phyloP scores from a whole-genome alignment of 2,888 invertebrate species.

The Drosophila pseudotakahashii region DNA sequence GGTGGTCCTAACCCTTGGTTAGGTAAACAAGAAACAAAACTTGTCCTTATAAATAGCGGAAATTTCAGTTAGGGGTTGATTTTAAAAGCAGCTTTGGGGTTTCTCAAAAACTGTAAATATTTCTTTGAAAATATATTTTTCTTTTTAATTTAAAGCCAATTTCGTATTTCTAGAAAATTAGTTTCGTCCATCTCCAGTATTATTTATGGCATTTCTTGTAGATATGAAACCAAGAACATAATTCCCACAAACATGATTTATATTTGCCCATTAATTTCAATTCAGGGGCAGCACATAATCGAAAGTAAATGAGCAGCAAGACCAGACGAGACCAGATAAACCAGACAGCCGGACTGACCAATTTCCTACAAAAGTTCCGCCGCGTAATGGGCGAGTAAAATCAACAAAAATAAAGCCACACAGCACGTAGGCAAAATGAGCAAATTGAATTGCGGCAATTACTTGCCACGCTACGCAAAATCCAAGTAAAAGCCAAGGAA shows the following conservation, averaged over 20 bases:
- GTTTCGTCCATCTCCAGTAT: background rate
- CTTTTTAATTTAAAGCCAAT: too few relatives aligned
- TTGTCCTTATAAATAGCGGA: too few relatives aligned
- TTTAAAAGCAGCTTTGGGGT: too few relatives aligned
- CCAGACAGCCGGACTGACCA: slow-evolving; percentile 5
- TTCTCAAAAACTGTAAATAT: too few relatives aligned
- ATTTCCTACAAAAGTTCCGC: slow-evolving; percentile 17
- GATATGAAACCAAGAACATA: background rate
- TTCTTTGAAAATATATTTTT: too few relatives aligned
- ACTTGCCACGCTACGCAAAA: slow-evolving; percentile 79
- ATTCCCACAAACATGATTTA: slow-evolving; percentile 16
- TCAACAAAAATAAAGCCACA: slow-evolving; percentile 62
- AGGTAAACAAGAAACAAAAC: background rate
- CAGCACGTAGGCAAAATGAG: slow-evolving; percentile 71
- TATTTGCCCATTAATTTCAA: slow-evolving; percentile 26
- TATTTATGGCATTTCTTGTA: background rate
- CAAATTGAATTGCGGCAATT: slow-evolving; percentile 80
- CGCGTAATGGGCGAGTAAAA: slow-evolving; percentile 26
- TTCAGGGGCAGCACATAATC: slow-evolving; percentile 31
- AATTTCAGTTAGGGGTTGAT: too few relatives aligned
- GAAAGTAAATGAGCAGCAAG: slow-evolving; percentile 26
- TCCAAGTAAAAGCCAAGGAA: slow-evolving; percentile 26
- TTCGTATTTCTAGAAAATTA: background rate
- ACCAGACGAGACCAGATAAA: background rate
- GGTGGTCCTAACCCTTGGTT: background rate